phyloP scores from a whole-genome alignment of 2,113 vertebrate genomes.

The Mirza zaza region DNA sequence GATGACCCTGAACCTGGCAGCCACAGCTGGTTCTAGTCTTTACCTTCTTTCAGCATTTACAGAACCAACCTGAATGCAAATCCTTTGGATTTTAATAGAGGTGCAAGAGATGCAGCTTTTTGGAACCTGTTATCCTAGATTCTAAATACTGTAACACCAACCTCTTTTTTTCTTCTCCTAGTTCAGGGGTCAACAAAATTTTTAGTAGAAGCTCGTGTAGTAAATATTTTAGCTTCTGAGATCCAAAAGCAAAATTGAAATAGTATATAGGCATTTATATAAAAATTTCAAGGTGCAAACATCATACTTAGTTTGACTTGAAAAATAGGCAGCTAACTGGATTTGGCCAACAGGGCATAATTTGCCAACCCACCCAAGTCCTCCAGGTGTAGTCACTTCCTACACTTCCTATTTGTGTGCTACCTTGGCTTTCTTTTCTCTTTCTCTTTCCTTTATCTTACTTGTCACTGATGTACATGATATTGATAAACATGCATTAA shows the following conservation, averaged over 20 bases:
- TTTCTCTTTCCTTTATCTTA: not conserved
- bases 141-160: not conserved
- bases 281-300: not conserved
- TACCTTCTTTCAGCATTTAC: no score
- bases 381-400: not conserved
- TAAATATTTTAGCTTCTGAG: not conserved
- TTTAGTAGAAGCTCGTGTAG: not conserved
- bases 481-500: not conserved
- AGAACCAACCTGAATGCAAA: not conserved
- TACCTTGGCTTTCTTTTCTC: not conserved
- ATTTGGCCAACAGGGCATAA: not conserved
- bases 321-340: not conserved
- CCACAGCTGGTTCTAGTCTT: not conserved
- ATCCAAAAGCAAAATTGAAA: not conserved
- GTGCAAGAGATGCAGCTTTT: not conserved
- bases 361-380: not conserved
- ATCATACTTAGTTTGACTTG: not conserved
- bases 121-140: not conserved
- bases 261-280: not conserved
- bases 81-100: not conserved
- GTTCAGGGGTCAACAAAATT: fast-evolving
- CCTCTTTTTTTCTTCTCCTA: not conserved
- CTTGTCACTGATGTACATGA: not conserved
- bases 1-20: not conserved
- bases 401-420: not conserved